phyloP scores from a whole-genome alignment of 2,113 vertebrate genomes.

The Mesoclemmys tuberculata region DNA sequence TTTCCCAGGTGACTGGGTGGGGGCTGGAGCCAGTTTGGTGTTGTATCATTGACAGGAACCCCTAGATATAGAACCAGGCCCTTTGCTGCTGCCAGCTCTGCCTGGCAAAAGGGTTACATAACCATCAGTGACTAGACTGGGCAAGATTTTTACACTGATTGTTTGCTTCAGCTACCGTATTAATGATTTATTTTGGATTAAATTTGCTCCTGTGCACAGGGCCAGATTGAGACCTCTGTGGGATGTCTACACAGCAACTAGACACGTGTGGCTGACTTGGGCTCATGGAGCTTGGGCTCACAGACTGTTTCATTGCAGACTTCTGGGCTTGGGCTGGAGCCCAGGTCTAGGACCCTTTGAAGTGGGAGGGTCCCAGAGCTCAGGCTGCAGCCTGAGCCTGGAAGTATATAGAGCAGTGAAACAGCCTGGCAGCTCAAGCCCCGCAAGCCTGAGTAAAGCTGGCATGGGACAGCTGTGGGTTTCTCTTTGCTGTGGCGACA shows the following conservation, averaged over 20 bases:
- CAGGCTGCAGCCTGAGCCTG: background rate
- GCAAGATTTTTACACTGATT: background rate
- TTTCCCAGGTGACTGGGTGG: too few relatives aligned
- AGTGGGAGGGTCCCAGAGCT: background rate
- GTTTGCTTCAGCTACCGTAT: background rate
- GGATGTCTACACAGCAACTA: background rate
- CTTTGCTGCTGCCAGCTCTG: too few relatives aligned
- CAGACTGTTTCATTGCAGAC: background rate
- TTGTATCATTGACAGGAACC: too few relatives aligned
- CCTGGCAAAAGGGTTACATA: too few relatives aligned
- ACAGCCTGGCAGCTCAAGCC: background rate
- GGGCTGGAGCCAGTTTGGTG: too few relatives aligned
- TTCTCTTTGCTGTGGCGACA: background rate
- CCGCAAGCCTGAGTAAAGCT: background rate
- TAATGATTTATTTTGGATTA: background rate
- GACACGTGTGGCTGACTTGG: background rate
- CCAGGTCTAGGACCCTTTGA: background rate
- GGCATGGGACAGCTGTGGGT: too few relatives aligned
- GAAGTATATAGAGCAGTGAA: background rate
- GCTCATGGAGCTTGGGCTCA: background rate
- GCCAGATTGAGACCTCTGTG: background rate
- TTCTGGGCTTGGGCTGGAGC: background rate
- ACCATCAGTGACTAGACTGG: background rate
- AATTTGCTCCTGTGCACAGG: background rate
- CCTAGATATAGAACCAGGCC: too few relatives aligned